Evolutionary conservation across 1,140 invertebrate species (phyloP).

Genomic region (Orius insidiosus): DNA sequence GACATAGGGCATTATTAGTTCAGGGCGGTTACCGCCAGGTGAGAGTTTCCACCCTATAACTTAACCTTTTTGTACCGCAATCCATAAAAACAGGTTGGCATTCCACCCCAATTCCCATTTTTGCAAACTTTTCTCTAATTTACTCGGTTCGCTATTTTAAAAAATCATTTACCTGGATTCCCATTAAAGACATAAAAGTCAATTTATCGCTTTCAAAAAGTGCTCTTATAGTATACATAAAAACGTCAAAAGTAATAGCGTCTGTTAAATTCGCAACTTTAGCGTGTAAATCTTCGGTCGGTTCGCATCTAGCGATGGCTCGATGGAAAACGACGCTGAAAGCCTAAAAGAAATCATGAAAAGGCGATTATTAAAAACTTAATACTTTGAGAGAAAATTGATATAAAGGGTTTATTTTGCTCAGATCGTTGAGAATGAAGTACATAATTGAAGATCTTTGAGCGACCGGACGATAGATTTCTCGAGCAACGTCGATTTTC

Average conservation of each 20-base stretch:
- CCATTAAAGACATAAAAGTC: conserved; percentile 77
- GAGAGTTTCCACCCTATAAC: too few relatives aligned
- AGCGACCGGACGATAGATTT: conserved; percentile 73
- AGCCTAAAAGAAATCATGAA: conserved; percentile 31
- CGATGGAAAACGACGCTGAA: conserved; percentile 86
- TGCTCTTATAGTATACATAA: conserved; percentile 73
- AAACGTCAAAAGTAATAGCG: conserved; percentile 72
- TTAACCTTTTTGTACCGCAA: too few relatives aligned
- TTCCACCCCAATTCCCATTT: too few relatives aligned
- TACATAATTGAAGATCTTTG: conserved; percentile 76
- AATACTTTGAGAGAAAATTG: conserved; percentile 79
- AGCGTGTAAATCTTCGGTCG: conserved; percentile 44
- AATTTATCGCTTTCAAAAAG: conserved; percentile 87
- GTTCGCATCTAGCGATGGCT: conserved; percentile 53
- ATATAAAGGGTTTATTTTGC: conserved; percentile 90
- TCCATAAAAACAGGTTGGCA: too few relatives aligned
- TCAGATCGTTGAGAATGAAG: conserved; percentile 84
- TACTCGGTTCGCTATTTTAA: too few relatives aligned
- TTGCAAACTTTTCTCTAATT: background rate
- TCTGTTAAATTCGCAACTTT: conserved; percentile 68
- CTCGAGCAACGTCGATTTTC: conserved; percentile 79
- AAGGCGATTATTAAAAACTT: background rate
- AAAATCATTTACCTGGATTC: conserved; percentile 44
- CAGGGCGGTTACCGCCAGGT: too few relatives aligned
- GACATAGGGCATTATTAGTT: too few relatives aligned